A percentile compares a stretch with the other conserved stretches of the same genome.
Evolutionary conservation across 2,797 vertebrate genomes (phyloP).

Genomic region (Babyrousa celebensis): DNA sequence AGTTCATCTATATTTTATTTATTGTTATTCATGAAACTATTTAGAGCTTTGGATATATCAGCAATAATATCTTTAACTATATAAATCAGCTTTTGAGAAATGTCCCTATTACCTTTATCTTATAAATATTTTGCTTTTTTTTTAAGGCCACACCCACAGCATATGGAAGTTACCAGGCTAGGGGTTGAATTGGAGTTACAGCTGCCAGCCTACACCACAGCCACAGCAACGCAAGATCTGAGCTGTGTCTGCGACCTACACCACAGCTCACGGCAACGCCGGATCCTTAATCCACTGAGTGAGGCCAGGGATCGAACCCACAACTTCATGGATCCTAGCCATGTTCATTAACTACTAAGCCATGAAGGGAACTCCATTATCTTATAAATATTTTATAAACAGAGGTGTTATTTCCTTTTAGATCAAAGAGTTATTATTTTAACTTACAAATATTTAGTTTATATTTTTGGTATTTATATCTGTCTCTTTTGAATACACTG

Average conservation of each 20-base stretch:
- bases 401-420: background rate
- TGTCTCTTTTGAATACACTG: background rate
- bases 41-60: slow-evolving; percentile 6
- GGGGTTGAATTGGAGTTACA: no score
- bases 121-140: no score
- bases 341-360: no score
- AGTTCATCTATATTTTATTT: slow-evolving; percentile 22
- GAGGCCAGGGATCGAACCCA: no score
- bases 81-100: background rate
- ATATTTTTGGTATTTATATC: background rate
- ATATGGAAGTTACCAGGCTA: no score
- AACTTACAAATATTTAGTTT: background rate
- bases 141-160: no score
- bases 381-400: slow-evolving; percentile 8
- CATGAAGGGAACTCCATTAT: background rate
- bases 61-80: background rate
- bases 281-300: no score
- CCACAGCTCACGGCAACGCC: no score
- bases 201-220: no score
- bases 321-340: no score
- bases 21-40: slow-evolving; percentile 44
- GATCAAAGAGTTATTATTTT: background rate
- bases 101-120: background rate
- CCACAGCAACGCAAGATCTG: no score
- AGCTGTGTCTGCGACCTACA: no score